Conservation (phyloP, 2,888 invertebrate genomes). For the Leptinotarsa tumamoca region DNA sequence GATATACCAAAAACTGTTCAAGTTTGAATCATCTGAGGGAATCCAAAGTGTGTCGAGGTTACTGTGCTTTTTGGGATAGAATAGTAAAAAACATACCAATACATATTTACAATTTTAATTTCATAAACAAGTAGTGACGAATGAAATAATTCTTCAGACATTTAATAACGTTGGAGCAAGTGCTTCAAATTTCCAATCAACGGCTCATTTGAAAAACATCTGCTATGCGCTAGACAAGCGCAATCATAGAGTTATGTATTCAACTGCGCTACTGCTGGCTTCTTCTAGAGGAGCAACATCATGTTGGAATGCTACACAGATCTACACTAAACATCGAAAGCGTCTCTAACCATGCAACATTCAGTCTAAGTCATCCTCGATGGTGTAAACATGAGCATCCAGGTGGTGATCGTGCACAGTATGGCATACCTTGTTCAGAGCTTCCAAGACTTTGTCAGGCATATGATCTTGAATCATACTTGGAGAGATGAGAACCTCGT, state of each 20-base stretch:
- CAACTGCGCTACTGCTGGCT: background rate
- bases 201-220: background rate
- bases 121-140: too few species aligned
- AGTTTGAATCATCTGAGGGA: too few species aligned
- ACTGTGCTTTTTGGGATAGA: too few species aligned
- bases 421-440: conserved; percentile 81
- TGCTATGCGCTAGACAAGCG: background rate
- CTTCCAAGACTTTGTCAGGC: conserved; percentile 87
- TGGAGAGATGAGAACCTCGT: conserved; percentile 88
- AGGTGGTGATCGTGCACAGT: conserved; percentile 42
- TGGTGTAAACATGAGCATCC: conserved; percentile 35
- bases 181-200: too few species aligned
- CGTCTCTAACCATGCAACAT: conserved; percentile 32
- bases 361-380: conserved; percentile 50
- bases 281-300: background rate
- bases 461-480: conserved; percentile 93
- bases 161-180: too few species aligned
- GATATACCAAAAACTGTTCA: too few species aligned
- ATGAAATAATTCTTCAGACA: too few species aligned
- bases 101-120: too few species aligned
- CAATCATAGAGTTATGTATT: too few species aligned
- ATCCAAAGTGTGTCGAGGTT: too few species aligned
- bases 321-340: conserved; percentile 25
- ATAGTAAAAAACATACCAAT: too few species aligned
- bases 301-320: background rate